These are phyloP conservation scores for Microcebus ravelobensis DNA, from an alignment of 2,113 vertebrate genomes.

Conservation along the genomic window DNA sequence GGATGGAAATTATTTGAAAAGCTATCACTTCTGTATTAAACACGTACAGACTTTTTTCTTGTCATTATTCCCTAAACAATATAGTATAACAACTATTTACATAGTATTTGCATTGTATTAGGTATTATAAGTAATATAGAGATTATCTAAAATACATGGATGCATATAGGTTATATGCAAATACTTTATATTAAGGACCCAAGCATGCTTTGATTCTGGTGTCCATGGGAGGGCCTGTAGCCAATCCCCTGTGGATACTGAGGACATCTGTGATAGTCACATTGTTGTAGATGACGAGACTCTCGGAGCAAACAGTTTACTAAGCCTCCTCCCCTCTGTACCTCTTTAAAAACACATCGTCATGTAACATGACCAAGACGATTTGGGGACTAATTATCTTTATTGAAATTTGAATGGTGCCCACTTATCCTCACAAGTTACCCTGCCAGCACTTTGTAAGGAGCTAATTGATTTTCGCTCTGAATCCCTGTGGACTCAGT, in stretches of 20 bases:
- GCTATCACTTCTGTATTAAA: not conserved
- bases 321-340: not conserved
- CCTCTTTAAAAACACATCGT: not conserved
- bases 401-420: not conserved
- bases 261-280: not conserved
- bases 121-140: not conserved
- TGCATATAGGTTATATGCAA: not conserved
- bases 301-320: not conserved
- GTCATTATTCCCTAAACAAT: not conserved
- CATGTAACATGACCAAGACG: not conserved
- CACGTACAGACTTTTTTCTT: not conserved
- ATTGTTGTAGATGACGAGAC: not conserved
- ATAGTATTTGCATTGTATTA: not conserved
- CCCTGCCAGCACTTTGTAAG: not conserved
- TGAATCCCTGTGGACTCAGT: not conserved
- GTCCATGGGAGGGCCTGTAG: not conserved
- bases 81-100: not conserved
- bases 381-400: not conserved
- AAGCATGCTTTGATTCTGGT: not conserved
- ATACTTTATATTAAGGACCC: not conserved
- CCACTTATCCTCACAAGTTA: conserved; percentile 19
- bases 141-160: not conserved
- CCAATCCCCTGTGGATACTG: not conserved
- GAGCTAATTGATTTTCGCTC: not conserved
- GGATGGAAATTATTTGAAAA: not conserved